Conservation (phyloP, 2,113 vertebrate species). For the Jaculus jaculus region DNA sequence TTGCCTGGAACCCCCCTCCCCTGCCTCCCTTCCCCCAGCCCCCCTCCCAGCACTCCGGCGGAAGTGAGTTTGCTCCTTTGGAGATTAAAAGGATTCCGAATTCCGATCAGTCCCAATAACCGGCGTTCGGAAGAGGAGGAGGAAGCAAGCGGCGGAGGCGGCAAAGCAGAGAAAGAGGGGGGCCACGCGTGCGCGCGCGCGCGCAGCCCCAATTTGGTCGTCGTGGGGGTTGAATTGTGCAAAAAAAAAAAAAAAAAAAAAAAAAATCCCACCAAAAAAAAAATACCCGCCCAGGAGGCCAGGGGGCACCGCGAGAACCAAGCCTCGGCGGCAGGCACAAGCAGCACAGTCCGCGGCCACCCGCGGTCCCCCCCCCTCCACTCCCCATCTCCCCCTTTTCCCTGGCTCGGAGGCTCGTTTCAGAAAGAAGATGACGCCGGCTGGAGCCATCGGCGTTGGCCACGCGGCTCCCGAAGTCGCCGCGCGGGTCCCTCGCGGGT, state of each 20-base stretch:
- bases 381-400: background rate
- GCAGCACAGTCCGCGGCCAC: conserved; percentile 48
- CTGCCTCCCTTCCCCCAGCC: conserved; percentile 75
- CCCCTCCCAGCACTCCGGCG: conserved; percentile 85
- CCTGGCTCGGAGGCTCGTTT: conserved; percentile 18
- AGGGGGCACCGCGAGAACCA: conserved; percentile 53
- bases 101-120: conserved; percentile 83
- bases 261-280: conserved; percentile 47
- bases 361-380: background rate
- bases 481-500: conserved; percentile 48
- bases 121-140: conserved; percentile 58
- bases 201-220: background rate
- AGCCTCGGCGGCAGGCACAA: conserved; percentile 5
- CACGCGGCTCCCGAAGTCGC: conserved; percentile 67
- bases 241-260: conserved; percentile 32
- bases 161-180: conserved; percentile 71
- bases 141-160: conserved; percentile 66
- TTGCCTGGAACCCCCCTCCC: conserved; percentile 81
- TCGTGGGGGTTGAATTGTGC: conserved; percentile 50
- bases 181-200: conserved; percentile 43
- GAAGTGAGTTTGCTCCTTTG: conserved; percentile 90
- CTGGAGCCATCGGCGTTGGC: conserved; percentile 47
- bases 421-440: conserved; percentile 69
- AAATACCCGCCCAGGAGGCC: conserved; percentile 35
- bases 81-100: conserved; percentile 89